Percentiles rank a stretch among this genome's conserved stretches.
These are phyloP conservation scores for Ctenomys sociabilis DNA, from an alignment of 2,113 vertebrate genomes.

Conservation along the genomic window DNA sequence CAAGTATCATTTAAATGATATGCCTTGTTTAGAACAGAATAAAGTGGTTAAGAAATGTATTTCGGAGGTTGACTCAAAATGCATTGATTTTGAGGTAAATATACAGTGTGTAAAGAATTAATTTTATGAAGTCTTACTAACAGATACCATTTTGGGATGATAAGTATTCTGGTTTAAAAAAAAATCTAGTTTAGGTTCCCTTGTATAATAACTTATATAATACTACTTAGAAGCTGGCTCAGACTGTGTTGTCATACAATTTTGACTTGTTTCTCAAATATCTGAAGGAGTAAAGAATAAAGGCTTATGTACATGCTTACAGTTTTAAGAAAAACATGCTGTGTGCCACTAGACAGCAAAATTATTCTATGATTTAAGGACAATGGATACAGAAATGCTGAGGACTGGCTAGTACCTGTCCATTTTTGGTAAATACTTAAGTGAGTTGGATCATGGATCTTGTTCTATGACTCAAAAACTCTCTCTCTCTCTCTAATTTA, in stretches of 20 bases:
- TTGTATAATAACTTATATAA: slow-evolving; percentile 50
- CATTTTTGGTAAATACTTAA: slow-evolving; percentile 24
- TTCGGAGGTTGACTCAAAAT: slow-evolving; percentile 68
- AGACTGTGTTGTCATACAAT: slow-evolving; percentile 59
- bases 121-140: slow-evolving; percentile 61
- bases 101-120: slow-evolving; percentile 57
- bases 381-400: not conserved
- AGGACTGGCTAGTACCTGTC: not conserved
- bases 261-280: slow-evolving; percentile 42
- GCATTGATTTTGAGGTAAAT: slow-evolving; percentile 61
- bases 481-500: not conserved
- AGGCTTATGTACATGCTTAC: slow-evolving; percentile 38
- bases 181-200: slow-evolving; percentile 42
- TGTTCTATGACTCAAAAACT: not conserved
- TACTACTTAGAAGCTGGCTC: slow-evolving; percentile 53
- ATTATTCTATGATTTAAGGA: slow-evolving; percentile 13
- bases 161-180: slow-evolving; percentile 50
- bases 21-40: slow-evolving; percentile 24
- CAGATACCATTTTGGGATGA: slow-evolving; percentile 53
- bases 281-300: slow-evolving; percentile 59
- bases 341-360: not conserved
- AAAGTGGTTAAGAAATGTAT: slow-evolving; percentile 59
- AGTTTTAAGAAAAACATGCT: slow-evolving; percentile 48
- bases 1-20: slow-evolving; percentile 58
- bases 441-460: not conserved